Percentiles rank a stretch among this genome's conserved stretches.
Evolutionary conservation across 2,888 invertebrate genomes (phyloP).

Genomic region (Callosobruchus maculatus): DNA sequence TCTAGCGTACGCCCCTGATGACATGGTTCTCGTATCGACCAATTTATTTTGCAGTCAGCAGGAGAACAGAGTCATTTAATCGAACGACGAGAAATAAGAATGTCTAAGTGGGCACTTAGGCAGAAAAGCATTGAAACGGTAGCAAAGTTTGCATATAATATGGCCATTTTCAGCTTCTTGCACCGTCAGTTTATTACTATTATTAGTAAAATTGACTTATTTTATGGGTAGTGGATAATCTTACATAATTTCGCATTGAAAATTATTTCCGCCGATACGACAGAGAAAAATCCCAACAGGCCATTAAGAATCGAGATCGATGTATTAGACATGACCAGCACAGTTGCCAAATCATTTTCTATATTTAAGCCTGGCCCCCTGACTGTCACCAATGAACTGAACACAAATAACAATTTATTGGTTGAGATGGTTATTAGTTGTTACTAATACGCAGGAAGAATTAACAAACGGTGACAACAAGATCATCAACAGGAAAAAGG

Average conservation of each 20-base stretch:
- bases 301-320: neutral
- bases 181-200: conserved; percentile 33
- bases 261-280: conserved; percentile 21
- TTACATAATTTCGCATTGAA: conserved; percentile 25
- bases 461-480: no score
- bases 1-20: neutral
- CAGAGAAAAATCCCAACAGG: neutral
- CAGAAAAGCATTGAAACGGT: conserved; percentile 14
- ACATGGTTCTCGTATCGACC: neutral
- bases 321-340: neutral
- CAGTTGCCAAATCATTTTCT: neutral
- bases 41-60: conserved; percentile 7
- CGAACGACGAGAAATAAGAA: conserved; percentile 1
- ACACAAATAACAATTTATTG: no score
- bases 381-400: no score
- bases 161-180: conserved; percentile 30
- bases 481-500: no score
- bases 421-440: no score
- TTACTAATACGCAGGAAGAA: no score
- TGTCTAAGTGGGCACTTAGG: conserved; percentile 12
- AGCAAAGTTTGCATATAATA: conserved; percentile 18
- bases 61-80: neutral
- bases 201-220: conserved; percentile 34
- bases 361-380: no score
- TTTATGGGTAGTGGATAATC: conserved; percentile 21